Conservation (phyloP, 64 coral and sea anemone genomes). For the Pachyseris speciosa region DNA sequence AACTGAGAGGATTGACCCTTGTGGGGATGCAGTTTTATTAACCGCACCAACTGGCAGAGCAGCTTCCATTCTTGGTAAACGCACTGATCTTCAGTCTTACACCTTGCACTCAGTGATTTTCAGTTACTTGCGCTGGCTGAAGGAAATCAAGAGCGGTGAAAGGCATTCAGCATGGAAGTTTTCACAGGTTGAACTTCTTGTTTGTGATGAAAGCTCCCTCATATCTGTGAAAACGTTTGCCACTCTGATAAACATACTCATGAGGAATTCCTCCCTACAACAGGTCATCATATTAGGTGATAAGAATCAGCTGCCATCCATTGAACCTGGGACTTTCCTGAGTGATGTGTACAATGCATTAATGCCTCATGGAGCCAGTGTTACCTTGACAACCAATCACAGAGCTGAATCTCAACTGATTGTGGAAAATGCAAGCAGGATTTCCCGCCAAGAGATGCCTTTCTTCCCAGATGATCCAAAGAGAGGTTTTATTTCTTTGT, state of each 20-base stretch:
- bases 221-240: slow-evolving; percentile 63
- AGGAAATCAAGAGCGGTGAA: neutral
- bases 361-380: neutral
- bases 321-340: slow-evolving; percentile 72
- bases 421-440: slow-evolving; percentile 67
- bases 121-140: slow-evolving; percentile 17
- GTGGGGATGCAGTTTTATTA: slow-evolving; percentile 40
- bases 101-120: slow-evolving; percentile 69
- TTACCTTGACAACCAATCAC: slow-evolving; percentile 52
- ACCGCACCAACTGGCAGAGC: slow-evolving; percentile 76
- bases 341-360: slow-evolving; percentile 50
- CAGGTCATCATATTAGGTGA: slow-evolving; percentile 66
- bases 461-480: slow-evolving; percentile 1
- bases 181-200: slow-evolving; percentile 31
- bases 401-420: slow-evolving; percentile 58
- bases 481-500: neutral
- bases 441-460: slow-evolving; percentile 27
- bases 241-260: slow-evolving; percentile 20
- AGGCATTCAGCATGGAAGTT: slow-evolving; percentile 33
- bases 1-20: neutral
- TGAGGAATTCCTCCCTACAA: slow-evolving; percentile 34
- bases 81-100: slow-evolving; percentile 28
- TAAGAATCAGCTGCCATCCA: slow-evolving; percentile 67
- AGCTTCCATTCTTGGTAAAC: slow-evolving; percentile 67
- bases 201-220: slow-evolving; percentile 69